Percentiles rank a stretch among this genome's conserved stretches.
Conservation (phyloP, 1,140 invertebrate species). For the Hypothenemus hampei region DNA sequence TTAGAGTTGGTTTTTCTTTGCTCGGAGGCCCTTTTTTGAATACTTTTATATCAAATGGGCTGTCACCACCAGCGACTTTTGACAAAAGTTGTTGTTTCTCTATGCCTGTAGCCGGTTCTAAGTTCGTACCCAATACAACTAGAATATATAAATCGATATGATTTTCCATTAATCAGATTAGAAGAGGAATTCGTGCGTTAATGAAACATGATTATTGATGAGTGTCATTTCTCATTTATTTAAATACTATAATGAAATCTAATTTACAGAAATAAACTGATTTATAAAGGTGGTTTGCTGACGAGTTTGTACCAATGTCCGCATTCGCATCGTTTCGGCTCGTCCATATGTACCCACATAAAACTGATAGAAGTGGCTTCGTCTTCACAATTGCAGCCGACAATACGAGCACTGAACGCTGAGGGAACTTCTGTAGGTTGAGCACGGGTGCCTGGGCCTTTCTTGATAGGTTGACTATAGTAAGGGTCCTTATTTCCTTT, state of each 20-base stretch:
- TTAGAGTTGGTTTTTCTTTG: slow-evolving; percentile 78
- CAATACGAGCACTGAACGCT: slow-evolving; percentile 77
- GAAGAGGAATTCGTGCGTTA: no score
- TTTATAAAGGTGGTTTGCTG: slow-evolving; percentile 63
- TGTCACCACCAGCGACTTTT: slow-evolving; percentile 77
- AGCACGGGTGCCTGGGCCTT: slow-evolving; percentile 76
- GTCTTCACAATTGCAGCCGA: slow-evolving; percentile 96
- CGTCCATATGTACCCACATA: slow-evolving; percentile 89
- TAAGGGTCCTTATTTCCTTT: slow-evolving; percentile 91
- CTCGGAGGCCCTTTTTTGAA: slow-evolving; percentile 76
- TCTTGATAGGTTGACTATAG: slow-evolving; percentile 74
- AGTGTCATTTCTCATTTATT: no score
- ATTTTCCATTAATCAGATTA: no score
- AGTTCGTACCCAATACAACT: no score
- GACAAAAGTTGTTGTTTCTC: slow-evolving; percentile 87
- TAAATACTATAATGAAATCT: slow-evolving; percentile 13
- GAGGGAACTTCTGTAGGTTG: slow-evolving; percentile 87
- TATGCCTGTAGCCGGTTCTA: no score
- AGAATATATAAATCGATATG: no score
- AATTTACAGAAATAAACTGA: slow-evolving; percentile 3
- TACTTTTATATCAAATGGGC: slow-evolving; percentile 84
- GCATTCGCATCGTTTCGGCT: slow-evolving; percentile 87
- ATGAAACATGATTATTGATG: no score
- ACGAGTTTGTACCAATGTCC: slow-evolving; percentile 95
- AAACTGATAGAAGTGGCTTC: slow-evolving; percentile 83